A percentile compares a stretch with the other conserved stretches of the same genome.
Evolutionary conservation across 2,888 invertebrate genomes (phyloP).

Genomic region (Schrankia costaestrigalis): DNA sequence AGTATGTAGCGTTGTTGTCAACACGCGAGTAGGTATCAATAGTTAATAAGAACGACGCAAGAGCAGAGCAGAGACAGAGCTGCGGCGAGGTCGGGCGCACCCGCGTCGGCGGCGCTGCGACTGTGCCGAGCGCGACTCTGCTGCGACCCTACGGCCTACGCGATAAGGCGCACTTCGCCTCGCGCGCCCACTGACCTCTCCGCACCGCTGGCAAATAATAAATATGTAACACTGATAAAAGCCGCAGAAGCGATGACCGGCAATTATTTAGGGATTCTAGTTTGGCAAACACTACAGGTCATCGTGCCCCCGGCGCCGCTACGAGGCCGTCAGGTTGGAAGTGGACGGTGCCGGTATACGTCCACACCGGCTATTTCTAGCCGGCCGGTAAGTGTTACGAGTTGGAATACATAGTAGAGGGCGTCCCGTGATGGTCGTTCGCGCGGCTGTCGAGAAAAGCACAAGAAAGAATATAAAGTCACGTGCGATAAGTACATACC

Average conservation of each 20-base stretch:
- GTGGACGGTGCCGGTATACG: constrained; percentile 41
- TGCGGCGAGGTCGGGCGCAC: constrained; percentile 62
- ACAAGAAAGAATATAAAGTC: constrained; percentile 37
- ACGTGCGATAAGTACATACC: constrained; percentile 65
- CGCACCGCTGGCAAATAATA: constrained; percentile 74
- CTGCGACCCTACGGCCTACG: constrained; percentile 68
- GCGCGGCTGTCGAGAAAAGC: constrained; percentile 19
- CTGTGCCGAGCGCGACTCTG: too few species aligned
- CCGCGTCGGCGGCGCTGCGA: constrained; percentile 33
- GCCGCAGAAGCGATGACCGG: constrained; percentile 75
- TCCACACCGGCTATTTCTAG: constrained; percentile 53
- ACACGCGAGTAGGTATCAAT: constrained; percentile 24
- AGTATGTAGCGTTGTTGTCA: constrained; percentile 25
- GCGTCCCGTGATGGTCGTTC: constrained; percentile 23
- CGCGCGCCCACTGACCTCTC: constrained; percentile 73
- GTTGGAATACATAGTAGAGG: constrained; percentile 1
- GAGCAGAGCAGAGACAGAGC: constrained; percentile 68
- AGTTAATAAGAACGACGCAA: constrained; percentile 61
- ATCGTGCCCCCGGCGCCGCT: constrained; percentile 46
- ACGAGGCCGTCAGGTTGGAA: constrained; percentile 40
- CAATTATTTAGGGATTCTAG: constrained; percentile 69
- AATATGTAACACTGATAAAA: constrained; percentile 80
- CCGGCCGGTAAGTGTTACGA: constrained; percentile 24
- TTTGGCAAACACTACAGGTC: constrained; percentile 60
- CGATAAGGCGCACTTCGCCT: constrained; percentile 71